These are phyloP conservation scores for Pseudomyrmex flavicornis DNA, from an alignment of 1,140 invertebrate species.

Conservation along the genomic window DNA sequence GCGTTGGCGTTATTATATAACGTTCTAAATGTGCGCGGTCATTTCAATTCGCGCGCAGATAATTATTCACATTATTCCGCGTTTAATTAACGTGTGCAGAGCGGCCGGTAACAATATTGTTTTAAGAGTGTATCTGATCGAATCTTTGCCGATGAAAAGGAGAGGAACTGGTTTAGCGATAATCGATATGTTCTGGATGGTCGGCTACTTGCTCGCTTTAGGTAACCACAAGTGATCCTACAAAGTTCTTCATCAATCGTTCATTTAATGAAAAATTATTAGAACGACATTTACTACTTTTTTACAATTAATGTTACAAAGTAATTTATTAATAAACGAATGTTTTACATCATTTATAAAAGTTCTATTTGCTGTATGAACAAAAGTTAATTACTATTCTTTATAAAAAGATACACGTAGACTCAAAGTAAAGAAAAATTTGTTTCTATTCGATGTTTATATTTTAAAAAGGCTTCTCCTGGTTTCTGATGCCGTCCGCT, in stretches of 20 bases:
- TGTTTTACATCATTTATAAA: background rate
- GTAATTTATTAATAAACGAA: background rate
- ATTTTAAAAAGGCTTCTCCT: constrained; percentile 68
- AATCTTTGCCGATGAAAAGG: constrained; percentile 72
- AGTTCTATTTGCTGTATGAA: background rate
- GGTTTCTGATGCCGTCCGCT: constrained; percentile 73
- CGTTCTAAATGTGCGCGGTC: background rate
- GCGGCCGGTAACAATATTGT: constrained; percentile 72
- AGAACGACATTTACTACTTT: background rate
- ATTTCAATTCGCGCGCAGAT: background rate
- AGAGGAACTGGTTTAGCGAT: constrained; percentile 71
- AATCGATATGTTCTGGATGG: constrained; percentile 72
- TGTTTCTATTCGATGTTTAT: background rate
- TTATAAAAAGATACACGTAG: too few species aligned
- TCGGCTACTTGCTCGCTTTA: constrained; percentile 69
- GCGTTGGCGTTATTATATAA: background rate
- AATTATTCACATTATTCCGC: background rate
- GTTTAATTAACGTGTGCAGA: constrained; percentile 55
- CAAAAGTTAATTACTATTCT: too few species aligned
- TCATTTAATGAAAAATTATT: background rate
- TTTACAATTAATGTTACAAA: background rate
- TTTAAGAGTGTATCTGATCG: constrained; percentile 74
- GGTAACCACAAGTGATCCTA: constrained; percentile 61
- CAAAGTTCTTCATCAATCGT: constrained; percentile 2
- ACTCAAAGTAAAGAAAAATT: too few species aligned